Base-by-base conservation (phyloP, 2,113 vertebrate genomes). In the Mormyrus iriodes region DNA sequence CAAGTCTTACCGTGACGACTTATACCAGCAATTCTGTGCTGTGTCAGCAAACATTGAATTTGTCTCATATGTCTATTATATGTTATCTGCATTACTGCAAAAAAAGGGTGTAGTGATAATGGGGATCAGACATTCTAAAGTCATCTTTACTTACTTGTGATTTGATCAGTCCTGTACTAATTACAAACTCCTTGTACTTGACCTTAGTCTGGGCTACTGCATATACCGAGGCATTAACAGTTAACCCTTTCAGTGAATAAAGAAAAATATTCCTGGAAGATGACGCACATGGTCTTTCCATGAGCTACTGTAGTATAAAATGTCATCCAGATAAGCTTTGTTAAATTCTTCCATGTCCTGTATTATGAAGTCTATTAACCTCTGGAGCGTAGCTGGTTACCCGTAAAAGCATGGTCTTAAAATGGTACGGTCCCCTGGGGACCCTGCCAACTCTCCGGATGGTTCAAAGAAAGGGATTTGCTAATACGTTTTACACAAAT, bases 301-400 rank as follows among this genome's bases (percentile, higher is more conserved):
- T 79, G 73, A 79, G 73, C 35, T 79, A 42, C 73, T 79, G 35
- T 79, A 42, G 73, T 79, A 79, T 79, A 79, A 79, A 79, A 79
- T 79, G 73, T 79, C 73, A 79, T 79, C 73, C 73, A 79, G 73
- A 79, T 79, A 79, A 79, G 73, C 73, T 79, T 42, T 79, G 73
- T 79, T 79, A 79, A 79, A 42, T 42, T 79, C 73, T 79, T 79
- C 73, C 73, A 17, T 79, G 73, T 42, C 73, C 73, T 79, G 73
- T 79, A 79, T 79, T 79, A 79, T 79, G 73, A 79, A 79, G 73
- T 79, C 73, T 42, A 79, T 79, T 79, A 79, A 79, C 73, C 73
- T 79, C 73, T 79, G 35, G 73, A 79, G 73, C 31, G 73, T 79
- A 79, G 73, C 73, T 79, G 35, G 73, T 79, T 39, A 31, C 73